Percentiles rank a stretch among this genome's conserved stretches.
Conservation (phyloP, 2,113 vertebrate species). For the Brachionichthys hirsutus region DNA sequence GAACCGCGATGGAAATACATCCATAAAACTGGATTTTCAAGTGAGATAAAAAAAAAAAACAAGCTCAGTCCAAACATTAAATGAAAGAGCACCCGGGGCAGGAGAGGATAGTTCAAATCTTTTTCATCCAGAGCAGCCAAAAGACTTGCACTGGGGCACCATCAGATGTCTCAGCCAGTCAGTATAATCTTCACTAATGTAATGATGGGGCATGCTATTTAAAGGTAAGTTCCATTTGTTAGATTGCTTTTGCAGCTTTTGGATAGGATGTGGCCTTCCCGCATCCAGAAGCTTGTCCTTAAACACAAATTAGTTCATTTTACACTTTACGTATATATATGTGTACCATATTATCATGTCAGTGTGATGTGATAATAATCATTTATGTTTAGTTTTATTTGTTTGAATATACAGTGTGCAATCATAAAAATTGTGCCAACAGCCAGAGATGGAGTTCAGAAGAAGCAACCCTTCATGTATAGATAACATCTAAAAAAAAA, state of each 20-base stretch:
- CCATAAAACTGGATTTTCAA: slow-evolving; percentile 44
- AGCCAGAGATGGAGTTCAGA: background rate
- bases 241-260: background rate
- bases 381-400: too few relatives aligned
- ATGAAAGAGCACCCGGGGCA: background rate
- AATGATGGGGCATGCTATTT: background rate
- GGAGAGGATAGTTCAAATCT: slow-evolving; percentile 21
- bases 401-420: too few relatives aligned
- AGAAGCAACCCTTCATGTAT: background rate
- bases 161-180: background rate
- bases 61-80: slow-evolving; percentile 23
- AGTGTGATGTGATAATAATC: too few relatives aligned
- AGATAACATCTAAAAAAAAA: background rate
- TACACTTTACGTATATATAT: slow-evolving; percentile 18
- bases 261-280: background rate
- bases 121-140: background rate
- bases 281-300: background rate
- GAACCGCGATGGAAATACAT: slow-evolving; percentile 2
- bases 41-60: slow-evolving; percentile 24
- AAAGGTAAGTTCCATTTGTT: background rate
- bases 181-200: slow-evolving; percentile 1
- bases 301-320: background rate
- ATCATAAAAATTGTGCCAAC: background rate
- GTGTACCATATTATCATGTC: slow-evolving; percentile 1
- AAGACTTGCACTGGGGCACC: background rate